Evolutionary conservation across 2,113 vertebrate species (phyloP).

Genomic region (Amphiprion percula): DNA sequence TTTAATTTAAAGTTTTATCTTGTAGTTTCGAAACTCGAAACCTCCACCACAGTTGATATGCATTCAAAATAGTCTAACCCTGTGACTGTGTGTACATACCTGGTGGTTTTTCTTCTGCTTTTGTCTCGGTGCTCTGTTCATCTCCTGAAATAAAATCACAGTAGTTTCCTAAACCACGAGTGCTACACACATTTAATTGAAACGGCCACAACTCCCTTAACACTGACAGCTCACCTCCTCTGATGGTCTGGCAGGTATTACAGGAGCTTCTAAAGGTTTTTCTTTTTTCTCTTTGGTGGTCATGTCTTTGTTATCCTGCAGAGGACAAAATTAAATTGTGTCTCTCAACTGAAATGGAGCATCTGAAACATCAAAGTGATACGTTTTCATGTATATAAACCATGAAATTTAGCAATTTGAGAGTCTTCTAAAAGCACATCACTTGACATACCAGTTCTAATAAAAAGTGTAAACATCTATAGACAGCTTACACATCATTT

Average conservation of each 20-base stretch:
- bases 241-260: constrained; percentile 32
- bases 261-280: constrained; percentile 34
- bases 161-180: not conserved
- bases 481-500: not conserved
- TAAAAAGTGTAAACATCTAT: not conserved
- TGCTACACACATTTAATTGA: not conserved
- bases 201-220: not conserved
- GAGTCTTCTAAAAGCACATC: not conserved
- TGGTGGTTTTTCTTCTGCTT: constrained; percentile 41
- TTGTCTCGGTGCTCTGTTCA: constrained; percentile 24
- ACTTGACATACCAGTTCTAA: not conserved
- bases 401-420: not conserved
- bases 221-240: constrained; percentile 19
- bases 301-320: constrained; percentile 42
- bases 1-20: too few species aligned
- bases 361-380: not conserved
- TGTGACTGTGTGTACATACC: constrained; percentile 23
- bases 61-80: not conserved
- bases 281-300: constrained; percentile 33
- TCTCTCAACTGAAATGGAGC: not conserved
- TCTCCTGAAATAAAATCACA: constrained; percentile 56
- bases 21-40: not conserved
- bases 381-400: not conserved
- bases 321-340: constrained; percentile 7
- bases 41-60: not conserved